Evolutionary conservation across 2,797 vertebrate species (phyloP).

Genomic region (Poecilia velifera): DNA sequence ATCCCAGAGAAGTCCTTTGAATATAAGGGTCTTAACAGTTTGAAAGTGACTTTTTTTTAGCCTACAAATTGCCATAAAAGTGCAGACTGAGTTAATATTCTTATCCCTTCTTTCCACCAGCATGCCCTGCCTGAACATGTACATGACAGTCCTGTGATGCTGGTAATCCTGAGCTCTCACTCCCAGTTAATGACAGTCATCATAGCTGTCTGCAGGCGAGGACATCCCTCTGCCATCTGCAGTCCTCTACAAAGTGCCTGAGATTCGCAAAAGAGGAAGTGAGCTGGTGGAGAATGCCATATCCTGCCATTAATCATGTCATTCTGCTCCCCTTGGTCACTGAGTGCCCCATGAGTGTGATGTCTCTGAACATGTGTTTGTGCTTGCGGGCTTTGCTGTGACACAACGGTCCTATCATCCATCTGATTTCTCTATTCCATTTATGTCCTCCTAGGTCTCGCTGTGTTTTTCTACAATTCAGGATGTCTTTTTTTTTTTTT

Average conservation of each 20-base stretch:
- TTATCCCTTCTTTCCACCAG: slow-evolving; percentile 13
- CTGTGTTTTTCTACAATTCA: not conserved
- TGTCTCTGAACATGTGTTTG: slow-evolving; percentile 16
- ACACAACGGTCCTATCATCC: not conserved
- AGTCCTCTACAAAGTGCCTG: slow-evolving; percentile 41
- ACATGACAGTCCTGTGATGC: slow-evolving; percentile 55
- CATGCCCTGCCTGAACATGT: slow-evolving; percentile 31
- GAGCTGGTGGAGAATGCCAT: slow-evolving; percentile 39
- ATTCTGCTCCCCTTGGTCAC: slow-evolving; percentile 35
- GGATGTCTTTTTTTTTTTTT: not conserved
- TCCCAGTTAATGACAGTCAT: slow-evolving; percentile 74
- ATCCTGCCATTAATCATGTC: slow-evolving; percentile 58
- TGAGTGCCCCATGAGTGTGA: slow-evolving; percentile 20
- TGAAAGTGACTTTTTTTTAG: not conserved
- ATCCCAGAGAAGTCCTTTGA: not conserved
- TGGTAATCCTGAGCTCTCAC: slow-evolving; percentile 44
- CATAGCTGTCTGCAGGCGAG: slow-evolving; percentile 59
- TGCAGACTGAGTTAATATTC: slow-evolving; percentile 3
- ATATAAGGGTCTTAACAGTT: not conserved
- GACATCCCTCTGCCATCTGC: slow-evolving; percentile 61
- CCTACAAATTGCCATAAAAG: not conserved
- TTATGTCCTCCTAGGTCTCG: not conserved
- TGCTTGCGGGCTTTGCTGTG: slow-evolving; percentile 10
- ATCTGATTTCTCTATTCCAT: slow-evolving; percentile 8
- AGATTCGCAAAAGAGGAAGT: slow-evolving; percentile 40